Percentiles rank a stretch among this genome's conserved stretches.
phyloP scores from a whole-genome alignment of 2,888 invertebrate genomes.

The Drosophila maculinotata region DNA sequence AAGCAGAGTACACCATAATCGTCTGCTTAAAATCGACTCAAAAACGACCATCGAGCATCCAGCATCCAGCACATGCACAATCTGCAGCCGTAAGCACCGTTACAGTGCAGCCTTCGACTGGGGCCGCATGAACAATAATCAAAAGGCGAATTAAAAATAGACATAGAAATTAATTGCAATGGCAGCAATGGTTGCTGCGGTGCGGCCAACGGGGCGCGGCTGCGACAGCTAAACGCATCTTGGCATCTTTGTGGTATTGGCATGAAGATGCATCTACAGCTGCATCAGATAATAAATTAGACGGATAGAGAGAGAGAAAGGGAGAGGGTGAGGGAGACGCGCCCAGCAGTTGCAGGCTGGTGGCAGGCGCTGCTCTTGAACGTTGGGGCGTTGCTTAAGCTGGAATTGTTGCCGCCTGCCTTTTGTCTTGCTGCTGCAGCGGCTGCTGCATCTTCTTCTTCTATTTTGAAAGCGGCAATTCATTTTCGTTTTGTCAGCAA shows the following conservation, averaged over 20 bases:
- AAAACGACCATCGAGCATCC: background rate
- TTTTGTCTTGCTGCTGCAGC: slow-evolving; percentile 36
- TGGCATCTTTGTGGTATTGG: slow-evolving; percentile 31
- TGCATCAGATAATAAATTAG: slow-evolving; percentile 70
- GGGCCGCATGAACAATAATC: slow-evolving; percentile 49
- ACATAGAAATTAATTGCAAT: slow-evolving; percentile 72
- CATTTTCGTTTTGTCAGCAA: slow-evolving; percentile 71
- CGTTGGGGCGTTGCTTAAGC: slow-evolving; percentile 54
- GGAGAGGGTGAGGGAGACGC: slow-evolving; percentile 16
- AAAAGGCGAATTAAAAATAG: slow-evolving; percentile 68
- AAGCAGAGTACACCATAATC: background rate
- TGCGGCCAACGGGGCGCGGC: slow-evolving; percentile 48
- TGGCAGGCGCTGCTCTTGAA: slow-evolving; percentile 28
- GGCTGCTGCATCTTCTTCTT: slow-evolving; percentile 36
- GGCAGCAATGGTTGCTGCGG: slow-evolving; percentile 32
- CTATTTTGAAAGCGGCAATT: slow-evolving; percentile 66
- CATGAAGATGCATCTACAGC: slow-evolving; percentile 55
- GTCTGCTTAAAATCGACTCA: slow-evolving; percentile 22
- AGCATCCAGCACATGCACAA: slow-evolving; percentile 2
- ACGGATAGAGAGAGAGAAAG: slow-evolving; percentile 5
- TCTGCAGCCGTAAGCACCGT: slow-evolving; percentile 34
- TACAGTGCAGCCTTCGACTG: slow-evolving; percentile 15
- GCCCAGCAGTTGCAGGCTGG: slow-evolving; percentile 27
- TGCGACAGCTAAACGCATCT: slow-evolving; percentile 51
- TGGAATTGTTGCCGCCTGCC: slow-evolving; percentile 56